Percentiles rank a stretch among this genome's conserved stretches.
These are phyloP conservation scores for Butastur rufipennis DNA, from an alignment of 2,113 vertebrate species.

Conservation along the genomic window DNA sequence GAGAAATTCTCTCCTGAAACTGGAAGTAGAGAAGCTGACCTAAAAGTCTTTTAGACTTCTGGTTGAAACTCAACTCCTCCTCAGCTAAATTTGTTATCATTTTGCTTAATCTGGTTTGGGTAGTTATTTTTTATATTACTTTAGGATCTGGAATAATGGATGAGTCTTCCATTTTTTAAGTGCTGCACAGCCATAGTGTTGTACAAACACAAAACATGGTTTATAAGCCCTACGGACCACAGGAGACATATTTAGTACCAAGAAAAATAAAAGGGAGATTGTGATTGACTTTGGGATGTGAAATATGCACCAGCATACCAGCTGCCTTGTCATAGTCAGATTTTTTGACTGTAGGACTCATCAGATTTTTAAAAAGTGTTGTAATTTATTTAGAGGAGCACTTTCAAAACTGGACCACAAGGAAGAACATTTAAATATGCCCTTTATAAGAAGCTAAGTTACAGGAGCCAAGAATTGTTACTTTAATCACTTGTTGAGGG, in stretches of 20 bases:
- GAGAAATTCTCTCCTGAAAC: background rate
- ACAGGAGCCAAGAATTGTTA: background rate
- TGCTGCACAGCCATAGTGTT: background rate
- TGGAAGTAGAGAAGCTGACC: background rate
- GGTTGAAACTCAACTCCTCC: background rate
- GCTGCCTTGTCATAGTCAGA: background rate
- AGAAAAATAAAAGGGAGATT: background rate
- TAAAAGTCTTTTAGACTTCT: background rate
- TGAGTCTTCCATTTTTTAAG: background rate
- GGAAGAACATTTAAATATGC: background rate
- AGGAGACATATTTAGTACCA: background rate
- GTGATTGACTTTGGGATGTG: background rate
- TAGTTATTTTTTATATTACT: background rate
- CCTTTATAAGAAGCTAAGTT: background rate
- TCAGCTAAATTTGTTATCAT: background rate
- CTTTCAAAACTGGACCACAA: background rate
- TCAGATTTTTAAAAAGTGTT: background rate
- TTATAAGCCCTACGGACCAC: background rate
- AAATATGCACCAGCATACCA: background rate
- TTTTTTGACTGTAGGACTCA: background rate
- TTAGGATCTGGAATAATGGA: background rate
- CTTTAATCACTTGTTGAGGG: background rate
- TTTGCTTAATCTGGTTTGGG: background rate
- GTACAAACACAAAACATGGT: background rate
- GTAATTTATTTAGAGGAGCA: background rate